Conservation (phyloP, 2,888 invertebrate genomes). For the Tiliacea aurago region DNA sequence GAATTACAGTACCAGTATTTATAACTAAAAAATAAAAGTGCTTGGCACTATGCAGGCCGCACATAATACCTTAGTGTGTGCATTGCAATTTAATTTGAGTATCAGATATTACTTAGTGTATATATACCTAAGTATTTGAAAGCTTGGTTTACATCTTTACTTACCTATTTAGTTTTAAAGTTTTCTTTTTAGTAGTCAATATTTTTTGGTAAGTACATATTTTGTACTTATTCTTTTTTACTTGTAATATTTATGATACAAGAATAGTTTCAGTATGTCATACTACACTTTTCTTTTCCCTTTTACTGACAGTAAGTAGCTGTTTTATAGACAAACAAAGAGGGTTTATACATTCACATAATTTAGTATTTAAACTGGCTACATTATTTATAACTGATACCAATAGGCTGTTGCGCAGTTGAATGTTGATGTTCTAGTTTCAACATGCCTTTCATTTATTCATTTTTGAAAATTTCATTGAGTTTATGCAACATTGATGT, state of each 20-base stretch:
- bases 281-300: constrained; percentile 33
- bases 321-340: constrained; percentile 68
- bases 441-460: constrained; percentile 74
- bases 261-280: constrained; percentile 26
- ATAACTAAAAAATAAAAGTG: constrained; percentile 23
- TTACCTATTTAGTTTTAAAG: neutral
- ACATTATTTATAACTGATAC: constrained; percentile 73
- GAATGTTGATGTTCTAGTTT: constrained; percentile 71
- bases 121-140: neutral
- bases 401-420: constrained; percentile 75
- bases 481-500: constrained; percentile 44
- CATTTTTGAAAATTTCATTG: constrained; percentile 66
- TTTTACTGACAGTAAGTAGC: constrained; percentile 40
- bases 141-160: neutral
- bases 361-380: constrained; percentile 80
- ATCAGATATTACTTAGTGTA: neutral
- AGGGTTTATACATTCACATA: constrained; percentile 75
- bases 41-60: neutral
- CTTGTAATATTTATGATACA: constrained; percentile 11
- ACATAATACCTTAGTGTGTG: constrained; percentile 1
- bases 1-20: constrained; percentile 34
- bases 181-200: neutral
- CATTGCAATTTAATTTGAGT: neutral
- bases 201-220: too few relatives aligned
- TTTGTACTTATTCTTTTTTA: neutral